These are phyloP conservation scores for Athrips mouffetella DNA, from an alignment of 2,888 invertebrate species.

Conservation along the genomic window DNA sequence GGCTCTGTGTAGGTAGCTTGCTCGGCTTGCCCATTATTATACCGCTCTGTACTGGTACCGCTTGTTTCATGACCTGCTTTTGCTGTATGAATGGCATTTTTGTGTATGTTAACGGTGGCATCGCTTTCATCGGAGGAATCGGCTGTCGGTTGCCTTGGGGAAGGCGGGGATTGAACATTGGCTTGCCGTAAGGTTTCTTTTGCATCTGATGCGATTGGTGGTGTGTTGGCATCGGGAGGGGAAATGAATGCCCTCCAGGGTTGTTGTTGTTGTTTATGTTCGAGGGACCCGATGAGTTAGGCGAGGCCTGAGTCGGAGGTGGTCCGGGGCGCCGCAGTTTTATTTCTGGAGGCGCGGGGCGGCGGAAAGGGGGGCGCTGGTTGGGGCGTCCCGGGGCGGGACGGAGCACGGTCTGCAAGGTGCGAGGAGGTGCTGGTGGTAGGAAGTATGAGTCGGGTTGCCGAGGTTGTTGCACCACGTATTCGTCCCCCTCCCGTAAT, in stretches of 20 bases:
- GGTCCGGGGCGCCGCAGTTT: slow-evolving; percentile 57
- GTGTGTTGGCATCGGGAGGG: slow-evolving; percentile 54
- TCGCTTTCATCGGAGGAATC: slow-evolving; percentile 55
- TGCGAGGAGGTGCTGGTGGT: slow-evolving; percentile 59
- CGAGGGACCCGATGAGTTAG: slow-evolving; percentile 23
- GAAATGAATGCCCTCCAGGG: slow-evolving; percentile 44
- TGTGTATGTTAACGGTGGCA: slow-evolving; percentile 40
- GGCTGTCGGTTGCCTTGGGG: slow-evolving; percentile 27
- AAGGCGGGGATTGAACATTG: slow-evolving; percentile 30
- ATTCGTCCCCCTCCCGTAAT: slow-evolving; percentile 59
- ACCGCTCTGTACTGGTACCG: slow-evolving; percentile 36
- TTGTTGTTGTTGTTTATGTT: slow-evolving; percentile 49
- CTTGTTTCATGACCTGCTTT: slow-evolving; percentile 29
- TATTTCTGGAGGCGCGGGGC: slow-evolving; percentile 68
- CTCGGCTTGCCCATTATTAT: slow-evolving; percentile 55
- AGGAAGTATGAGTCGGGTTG: slow-evolving; percentile 53
- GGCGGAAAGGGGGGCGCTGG: slow-evolving; percentile 57
- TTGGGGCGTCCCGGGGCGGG: slow-evolving; percentile 49
- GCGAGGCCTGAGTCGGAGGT: slow-evolving; percentile 57
- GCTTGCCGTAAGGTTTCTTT: slow-evolving; percentile 17
- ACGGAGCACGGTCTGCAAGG: slow-evolving; percentile 64
- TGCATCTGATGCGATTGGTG: slow-evolving; percentile 30
- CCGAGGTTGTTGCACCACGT: slow-evolving; percentile 50
- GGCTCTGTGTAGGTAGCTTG: slow-evolving; percentile 43
- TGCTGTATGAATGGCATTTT: slow-evolving; percentile 27